Percentiles rank a stretch among this genome's conserved stretches.
phyloP scores from a whole-genome alignment of 2,888 invertebrate genomes.

The Ypsolopha sequella region DNA sequence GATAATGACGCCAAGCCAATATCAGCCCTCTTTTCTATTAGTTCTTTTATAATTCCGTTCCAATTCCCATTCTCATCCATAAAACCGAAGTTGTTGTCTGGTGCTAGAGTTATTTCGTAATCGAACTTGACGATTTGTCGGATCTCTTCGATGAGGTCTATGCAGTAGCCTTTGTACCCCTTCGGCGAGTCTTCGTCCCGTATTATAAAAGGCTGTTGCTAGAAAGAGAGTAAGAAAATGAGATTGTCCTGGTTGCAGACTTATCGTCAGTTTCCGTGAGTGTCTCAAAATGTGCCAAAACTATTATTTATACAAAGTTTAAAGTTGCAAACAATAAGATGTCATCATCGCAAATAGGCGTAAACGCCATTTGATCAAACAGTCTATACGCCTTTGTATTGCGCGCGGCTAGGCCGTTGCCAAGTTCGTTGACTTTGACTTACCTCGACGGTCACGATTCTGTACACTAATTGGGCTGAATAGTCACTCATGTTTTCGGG shows the following conservation, averaged over 20 bases:
- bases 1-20: conserved; percentile 94
- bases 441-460: conserved; percentile 88
- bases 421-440: conserved; percentile 46
- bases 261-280: not conserved
- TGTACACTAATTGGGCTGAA: conserved; percentile 86
- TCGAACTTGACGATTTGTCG: conserved; percentile 88
- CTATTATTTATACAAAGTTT: not conserved
- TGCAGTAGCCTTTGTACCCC: conserved; percentile 90
- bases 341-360: not conserved
- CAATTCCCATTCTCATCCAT: conserved; percentile 90
- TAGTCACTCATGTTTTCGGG: conserved; percentile 78
- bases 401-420: not conserved
- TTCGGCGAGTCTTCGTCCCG: conserved; percentile 75
- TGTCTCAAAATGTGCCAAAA: not conserved
- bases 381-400: not conserved
- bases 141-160: conserved; percentile 92
- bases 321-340: not conserved
- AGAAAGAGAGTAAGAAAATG: conserved; percentile 16
- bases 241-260: not conserved
- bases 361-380: not conserved
- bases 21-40: conserved; percentile 90
- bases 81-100: conserved; percentile 88
- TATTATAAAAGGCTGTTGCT: conserved; percentile 89
- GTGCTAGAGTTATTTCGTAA: conserved; percentile 86
- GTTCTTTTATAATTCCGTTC: conserved; percentile 86